A percentile compares a stretch with the other conserved stretches of the same genome.
phyloP scores from a whole-genome alignment of 2,888 invertebrate genomes.

The Calameuta filiformis region DNA sequence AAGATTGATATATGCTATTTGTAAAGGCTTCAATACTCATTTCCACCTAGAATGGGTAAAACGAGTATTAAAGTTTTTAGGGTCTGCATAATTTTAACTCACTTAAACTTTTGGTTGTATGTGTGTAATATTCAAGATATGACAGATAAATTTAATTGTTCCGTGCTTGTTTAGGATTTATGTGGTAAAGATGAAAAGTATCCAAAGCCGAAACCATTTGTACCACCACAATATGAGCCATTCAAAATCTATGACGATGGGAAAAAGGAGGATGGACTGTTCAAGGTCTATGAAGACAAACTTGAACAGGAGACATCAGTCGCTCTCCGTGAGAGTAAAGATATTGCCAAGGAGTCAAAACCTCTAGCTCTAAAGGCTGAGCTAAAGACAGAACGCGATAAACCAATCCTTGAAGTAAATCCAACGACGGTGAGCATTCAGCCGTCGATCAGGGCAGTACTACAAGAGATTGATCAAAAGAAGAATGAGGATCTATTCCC shows the following conservation, averaged over 20 bases:
- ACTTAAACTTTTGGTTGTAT: background rate
- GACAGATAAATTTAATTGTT: background rate
- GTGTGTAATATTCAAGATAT: background rate
- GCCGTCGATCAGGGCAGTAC: conserved; percentile 35
- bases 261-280: conserved; percentile 59
- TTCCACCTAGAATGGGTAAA: background rate
- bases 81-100: background rate
- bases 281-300: conserved; percentile 57
- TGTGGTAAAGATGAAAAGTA: conserved; percentile 58
- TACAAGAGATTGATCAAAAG: conserved; percentile 43
- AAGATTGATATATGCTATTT: background rate
- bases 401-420: conserved; percentile 62
- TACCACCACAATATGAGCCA: conserved; percentile 75
- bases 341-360: conserved; percentile 39
- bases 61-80: background rate
- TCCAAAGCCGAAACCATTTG: conserved; percentile 45
- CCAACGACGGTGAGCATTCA: conserved; percentile 63
- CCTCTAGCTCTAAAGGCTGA: conserved; percentile 35
- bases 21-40: background rate
- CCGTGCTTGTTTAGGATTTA: conserved; percentile 39
- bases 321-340: conserved; percentile 45
- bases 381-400: conserved; percentile 37
- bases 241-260: conserved; percentile 81
- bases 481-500: conserved; percentile 42
- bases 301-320: conserved; percentile 58